Evolutionary conservation across 2,888 invertebrate genomes (phyloP), one percentile per base, ranked within the genome.

Genomic region (Steinernema hermaphroditum): DNA sequence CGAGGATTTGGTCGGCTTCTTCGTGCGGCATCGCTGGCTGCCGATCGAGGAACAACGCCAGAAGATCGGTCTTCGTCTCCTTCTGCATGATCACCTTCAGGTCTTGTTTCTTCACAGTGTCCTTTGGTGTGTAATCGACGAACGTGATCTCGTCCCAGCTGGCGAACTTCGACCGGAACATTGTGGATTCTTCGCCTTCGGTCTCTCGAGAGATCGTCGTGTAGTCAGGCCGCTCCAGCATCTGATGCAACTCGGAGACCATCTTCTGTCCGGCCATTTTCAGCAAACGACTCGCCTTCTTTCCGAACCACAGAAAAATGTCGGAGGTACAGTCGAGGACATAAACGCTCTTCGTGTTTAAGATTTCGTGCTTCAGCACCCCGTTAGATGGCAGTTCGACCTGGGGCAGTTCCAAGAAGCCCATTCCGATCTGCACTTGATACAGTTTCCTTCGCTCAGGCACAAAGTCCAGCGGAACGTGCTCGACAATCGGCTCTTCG

Each of bases 141-240:
- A 95, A 96, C 83, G 98, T 94, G 22, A 98, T 95, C 88, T 98
- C 97, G 87, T 98, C 96, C 98, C 98, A 98, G 9, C 94, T 96
- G 68, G 91, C 89, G 89, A 98, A 99, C 88, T 97, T 96, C 0
- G 93, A 93, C 88, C 97, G 96, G 89, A 98, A 98, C 79, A 96
- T 88, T 84, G 89, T 90, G 44, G 88, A 87, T 77, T 90, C 90
- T 70, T 89, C 89, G 27, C 89, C 88, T 76, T 85, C 85, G 1
- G 77, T 80, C 73, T 85, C 85, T 29, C 81, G 74, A 22, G 78
- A 77, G 46, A 97, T 93, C 80, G 93, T 89, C 0, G 96, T 94
- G 88, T 93, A 93, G 14, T 91, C 90, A 0, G 95, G 93, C 72
- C 93, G 90, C 44, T 88, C 86, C 78, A 97, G 92, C 96, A 98